Conservation (phyloP, 2,888 invertebrate species). For the Perizoma flavofasciatum region DNA sequence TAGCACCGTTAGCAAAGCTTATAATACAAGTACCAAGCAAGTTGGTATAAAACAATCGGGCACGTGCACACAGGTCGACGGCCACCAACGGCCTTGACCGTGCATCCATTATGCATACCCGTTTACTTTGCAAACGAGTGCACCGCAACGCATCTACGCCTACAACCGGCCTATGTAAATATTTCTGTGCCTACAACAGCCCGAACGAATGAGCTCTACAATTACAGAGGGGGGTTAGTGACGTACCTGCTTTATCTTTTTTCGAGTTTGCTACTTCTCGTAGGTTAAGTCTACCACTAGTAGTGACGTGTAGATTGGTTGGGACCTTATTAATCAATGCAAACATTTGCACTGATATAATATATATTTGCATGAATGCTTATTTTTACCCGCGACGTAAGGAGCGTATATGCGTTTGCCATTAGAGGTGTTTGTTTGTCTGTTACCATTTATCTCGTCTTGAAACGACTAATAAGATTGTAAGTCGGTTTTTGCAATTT, state of each 20-base stretch:
- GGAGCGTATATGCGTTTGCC: too few relatives aligned
- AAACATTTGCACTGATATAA: too few relatives aligned
- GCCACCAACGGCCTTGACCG: conserved; percentile 76
- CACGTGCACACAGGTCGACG: conserved; percentile 68
- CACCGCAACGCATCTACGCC: conserved; percentile 69
- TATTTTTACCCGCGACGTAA: too few relatives aligned
- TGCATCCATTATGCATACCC: conserved; percentile 79
- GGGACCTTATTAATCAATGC: too few relatives aligned
- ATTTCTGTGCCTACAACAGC: conserved; percentile 38
- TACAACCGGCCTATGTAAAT: conserved; percentile 49
- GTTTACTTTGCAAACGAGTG: conserved; percentile 79
- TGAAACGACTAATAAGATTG: too few relatives aligned
- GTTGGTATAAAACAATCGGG: conserved; percentile 67
- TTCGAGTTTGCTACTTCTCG: background rate
- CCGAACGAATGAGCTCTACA: conserved; percentile 45
- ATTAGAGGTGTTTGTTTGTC: too few relatives aligned
- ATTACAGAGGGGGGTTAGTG: conserved; percentile 24
- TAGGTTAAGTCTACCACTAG: background rate
- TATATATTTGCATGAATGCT: too few relatives aligned
- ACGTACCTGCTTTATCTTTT: conserved; percentile 4
- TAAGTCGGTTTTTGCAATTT: too few relatives aligned
- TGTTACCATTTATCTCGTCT: too few relatives aligned
- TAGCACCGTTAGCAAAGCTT: conserved; percentile 27
- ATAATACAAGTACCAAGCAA: conserved; percentile 30
- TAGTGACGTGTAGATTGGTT: too few relatives aligned